phyloP scores from a whole-genome alignment of 2,113 vertebrate genomes.

The Pseudopodoces humilis region DNA sequence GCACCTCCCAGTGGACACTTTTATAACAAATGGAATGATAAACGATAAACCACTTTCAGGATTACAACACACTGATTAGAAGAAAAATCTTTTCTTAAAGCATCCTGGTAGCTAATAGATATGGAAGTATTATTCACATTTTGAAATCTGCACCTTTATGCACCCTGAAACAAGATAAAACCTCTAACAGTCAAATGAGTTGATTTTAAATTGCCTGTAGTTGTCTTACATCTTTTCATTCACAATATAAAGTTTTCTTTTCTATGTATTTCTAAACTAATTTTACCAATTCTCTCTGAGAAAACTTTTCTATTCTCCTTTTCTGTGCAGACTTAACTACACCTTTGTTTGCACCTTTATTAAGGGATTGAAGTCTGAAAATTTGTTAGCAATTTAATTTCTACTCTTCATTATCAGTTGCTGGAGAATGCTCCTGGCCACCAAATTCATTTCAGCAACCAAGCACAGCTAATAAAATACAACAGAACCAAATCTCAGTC shows the following conservation, averaged over 20 bases:
- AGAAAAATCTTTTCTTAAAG: neutral
- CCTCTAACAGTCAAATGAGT: neutral
- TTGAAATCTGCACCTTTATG: neutral
- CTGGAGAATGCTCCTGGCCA: neutral
- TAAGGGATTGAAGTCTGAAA: neutral
- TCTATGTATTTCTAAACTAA: neutral
- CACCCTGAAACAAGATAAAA: neutral
- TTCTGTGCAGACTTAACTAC: neutral
- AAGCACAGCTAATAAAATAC: neutral
- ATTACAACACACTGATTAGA: neutral
- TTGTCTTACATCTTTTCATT: neutral
- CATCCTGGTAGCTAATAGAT: neutral
- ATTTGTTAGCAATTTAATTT: neutral
- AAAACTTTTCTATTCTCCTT: neutral
- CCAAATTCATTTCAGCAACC: neutral
- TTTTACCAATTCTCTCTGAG: neutral
- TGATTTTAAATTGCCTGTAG: neutral
- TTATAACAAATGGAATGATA: neutral
- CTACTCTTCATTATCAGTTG: neutral
- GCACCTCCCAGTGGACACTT: neutral
- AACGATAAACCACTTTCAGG: neutral
- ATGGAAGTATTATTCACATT: neutral
- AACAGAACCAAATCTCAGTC: neutral
- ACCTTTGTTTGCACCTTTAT: neutral
- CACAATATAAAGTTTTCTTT: neutral